Evolutionary conservation across 2,888 invertebrate genomes (phyloP).

Genomic region (Drosophila buzzatii): DNA sequence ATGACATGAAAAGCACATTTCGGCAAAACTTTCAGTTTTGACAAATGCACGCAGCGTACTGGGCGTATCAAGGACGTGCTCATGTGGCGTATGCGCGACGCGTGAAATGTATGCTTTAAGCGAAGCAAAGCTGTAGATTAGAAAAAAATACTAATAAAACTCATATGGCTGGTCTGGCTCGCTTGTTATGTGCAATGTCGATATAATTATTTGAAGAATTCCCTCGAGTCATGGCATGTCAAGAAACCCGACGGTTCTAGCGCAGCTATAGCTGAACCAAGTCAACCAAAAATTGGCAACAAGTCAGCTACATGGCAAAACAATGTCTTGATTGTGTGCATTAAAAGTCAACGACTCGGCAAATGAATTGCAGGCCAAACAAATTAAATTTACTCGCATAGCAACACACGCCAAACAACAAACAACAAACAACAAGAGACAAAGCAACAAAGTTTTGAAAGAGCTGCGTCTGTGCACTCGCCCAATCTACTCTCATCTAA

Average conservation of each 20-base stretch:
- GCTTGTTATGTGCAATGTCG: constrained; percentile 47
- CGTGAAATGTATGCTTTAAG: constrained; percentile 10
- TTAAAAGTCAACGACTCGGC: constrained; percentile 77
- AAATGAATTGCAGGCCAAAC: constrained; percentile 76
- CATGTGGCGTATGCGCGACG: constrained; percentile 24
- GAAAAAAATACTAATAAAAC: constrained; percentile 9
- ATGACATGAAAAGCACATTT: constrained; percentile 41
- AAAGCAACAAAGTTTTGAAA: constrained; percentile 35
- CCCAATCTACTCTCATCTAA: constrained; percentile 40
- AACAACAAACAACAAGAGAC: constrained; percentile 30
- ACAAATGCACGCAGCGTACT: constrained; percentile 28
- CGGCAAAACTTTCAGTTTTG: constrained; percentile 26
- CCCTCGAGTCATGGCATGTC: constrained; percentile 32
- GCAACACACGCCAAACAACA: constrained; percentile 46
- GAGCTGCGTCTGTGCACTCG: background rate
- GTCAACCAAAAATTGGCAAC: constrained; percentile 70
- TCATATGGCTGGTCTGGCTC: background rate
- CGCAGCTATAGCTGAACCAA: constrained; percentile 42
- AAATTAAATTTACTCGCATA: constrained; percentile 68
- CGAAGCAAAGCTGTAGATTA: constrained; percentile 16
- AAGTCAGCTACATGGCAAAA: constrained; percentile 65
- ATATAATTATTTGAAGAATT: constrained; percentile 49
- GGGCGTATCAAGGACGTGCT: constrained; percentile 14
- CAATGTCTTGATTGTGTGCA: constrained; percentile 73
- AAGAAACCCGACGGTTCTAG: constrained; percentile 35